phyloP scores from a whole-genome alignment of 1,140 invertebrate species.

The Atta texana region DNA sequence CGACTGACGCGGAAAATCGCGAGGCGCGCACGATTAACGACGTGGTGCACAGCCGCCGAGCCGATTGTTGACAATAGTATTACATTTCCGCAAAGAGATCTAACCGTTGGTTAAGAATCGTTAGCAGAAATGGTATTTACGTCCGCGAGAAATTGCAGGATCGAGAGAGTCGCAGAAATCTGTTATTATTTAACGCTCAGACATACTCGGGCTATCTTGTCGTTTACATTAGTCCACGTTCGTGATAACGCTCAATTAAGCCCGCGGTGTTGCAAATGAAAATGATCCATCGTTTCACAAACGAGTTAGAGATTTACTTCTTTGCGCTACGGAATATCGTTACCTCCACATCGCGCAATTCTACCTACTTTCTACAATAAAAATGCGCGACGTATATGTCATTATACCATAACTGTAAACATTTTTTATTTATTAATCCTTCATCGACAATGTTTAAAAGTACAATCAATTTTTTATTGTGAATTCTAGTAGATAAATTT shows the following conservation, averaged over 20 bases:
- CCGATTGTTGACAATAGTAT: slow-evolving; percentile 53
- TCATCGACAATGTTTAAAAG: too few relatives aligned
- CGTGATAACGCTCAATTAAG: slow-evolving; percentile 53
- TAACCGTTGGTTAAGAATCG: slow-evolving; percentile 45
- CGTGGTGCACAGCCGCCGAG: not conserved
- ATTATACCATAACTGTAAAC: too few relatives aligned
- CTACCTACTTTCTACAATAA: not conserved
- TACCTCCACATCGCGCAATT: not conserved
- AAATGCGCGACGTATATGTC: not conserved
- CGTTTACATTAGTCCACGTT: slow-evolving; percentile 27
- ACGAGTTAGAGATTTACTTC: slow-evolving; percentile 22
- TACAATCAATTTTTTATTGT: too few relatives aligned
- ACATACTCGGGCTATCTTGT: slow-evolving; percentile 26
- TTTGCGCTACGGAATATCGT: not conserved
- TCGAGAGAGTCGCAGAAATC: slow-evolving; percentile 35
- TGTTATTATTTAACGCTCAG: slow-evolving; percentile 64
- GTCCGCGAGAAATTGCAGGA: slow-evolving; percentile 40
- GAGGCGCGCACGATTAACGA: slow-evolving; percentile 47
- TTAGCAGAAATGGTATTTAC: slow-evolving; percentile 39
- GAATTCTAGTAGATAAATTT: too few relatives aligned
- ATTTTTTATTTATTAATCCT: not conserved
- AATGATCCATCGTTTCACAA: slow-evolving; percentile 39
- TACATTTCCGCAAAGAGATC: slow-evolving; percentile 47
- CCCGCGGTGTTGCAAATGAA: slow-evolving; percentile 18
- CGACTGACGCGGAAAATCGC: slow-evolving; percentile 40